phyloP scores from a whole-genome alignment of 1,140 invertebrate genomes.

The Nasonia giraulti region DNA sequence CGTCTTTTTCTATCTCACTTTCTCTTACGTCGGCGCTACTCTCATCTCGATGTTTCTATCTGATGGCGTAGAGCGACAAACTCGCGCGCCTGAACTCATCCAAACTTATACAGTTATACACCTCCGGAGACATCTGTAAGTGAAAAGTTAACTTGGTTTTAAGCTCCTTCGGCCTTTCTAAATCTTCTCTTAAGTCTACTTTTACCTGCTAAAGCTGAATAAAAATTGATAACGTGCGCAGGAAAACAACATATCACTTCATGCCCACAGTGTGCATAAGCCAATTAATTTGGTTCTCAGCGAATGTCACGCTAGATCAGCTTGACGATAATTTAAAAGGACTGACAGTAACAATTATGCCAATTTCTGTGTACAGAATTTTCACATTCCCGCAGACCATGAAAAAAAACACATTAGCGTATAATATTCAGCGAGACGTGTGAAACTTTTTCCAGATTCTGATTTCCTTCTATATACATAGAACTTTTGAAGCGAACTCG shows the following conservation, averaged over 20 bases:
- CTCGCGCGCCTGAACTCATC: background rate
- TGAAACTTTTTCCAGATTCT: background rate
- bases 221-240: background rate
- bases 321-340: too few relatives aligned
- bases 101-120: background rate
- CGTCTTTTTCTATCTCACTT: background rate
- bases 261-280: too few relatives aligned
- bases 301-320: too few relatives aligned
- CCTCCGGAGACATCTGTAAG: background rate
- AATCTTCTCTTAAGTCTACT: background rate
- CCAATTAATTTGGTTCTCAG: too few relatives aligned
- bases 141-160: conserved; percentile 36
- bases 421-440: background rate
- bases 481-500: background rate
- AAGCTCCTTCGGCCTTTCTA: background rate
- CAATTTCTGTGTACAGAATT: too few relatives aligned
- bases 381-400: background rate
- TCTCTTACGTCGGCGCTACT: background rate
- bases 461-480: background rate
- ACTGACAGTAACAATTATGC: too few relatives aligned
- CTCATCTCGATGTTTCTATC: conserved; percentile 23
- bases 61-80: background rate
- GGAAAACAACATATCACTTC: too few relatives aligned
- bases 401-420: background rate
- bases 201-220: background rate